Base-by-base conservation (phyloP, 2,113 vertebrate genomes). In the Leptodactylus fuscus region DNA sequence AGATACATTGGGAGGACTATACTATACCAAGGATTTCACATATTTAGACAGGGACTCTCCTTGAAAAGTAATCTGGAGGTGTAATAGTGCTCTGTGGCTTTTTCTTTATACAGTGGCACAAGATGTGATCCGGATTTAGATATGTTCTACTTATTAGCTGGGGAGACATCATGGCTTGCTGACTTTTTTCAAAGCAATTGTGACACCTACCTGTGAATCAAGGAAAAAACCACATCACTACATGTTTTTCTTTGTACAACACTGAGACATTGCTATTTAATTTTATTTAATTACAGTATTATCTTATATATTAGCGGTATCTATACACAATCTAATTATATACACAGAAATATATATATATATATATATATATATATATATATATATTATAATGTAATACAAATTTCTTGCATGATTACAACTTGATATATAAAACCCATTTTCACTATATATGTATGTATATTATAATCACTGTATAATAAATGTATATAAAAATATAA, bases 151-250 rank as follows among this genome's bases (percentile, higher is more conserved):
- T 92, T 94, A 93, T 93, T 94, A 94, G 89, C 90, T 87, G 87
- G 91, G 91, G 89, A 95, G 93, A 92, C 91, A 94, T 93, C 94
- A 95, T 90, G 94, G 95, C 93, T 95, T 92, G 91, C 91, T 95
- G 92, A 92, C 92, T 95, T 96, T 96, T 95, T 92, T 95, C 96
- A 97, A 97, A 97, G 96, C 97, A 98, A 98, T 95, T 99, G 97
- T 98, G 97, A 98, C 98, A 97, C 96, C 98, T 98, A 97, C 96
- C 98, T 98, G 97, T 94, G 95, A 95, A 96, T 93, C 94, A 93
- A 94, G 96, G 96, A 93, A 97, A 96, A 94, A 94, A 93, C 91
- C 90, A 92, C 91, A 94, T 94, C 91, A 96, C 91, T 89, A 90
- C 91, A 89, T 91, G 90, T 91, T 53, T 79, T 41, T 60, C 89